These are phyloP conservation scores for Gallinago stenura DNA, from an alignment of 2,797 vertebrate genomes.

Conservation along the genomic window DNA sequence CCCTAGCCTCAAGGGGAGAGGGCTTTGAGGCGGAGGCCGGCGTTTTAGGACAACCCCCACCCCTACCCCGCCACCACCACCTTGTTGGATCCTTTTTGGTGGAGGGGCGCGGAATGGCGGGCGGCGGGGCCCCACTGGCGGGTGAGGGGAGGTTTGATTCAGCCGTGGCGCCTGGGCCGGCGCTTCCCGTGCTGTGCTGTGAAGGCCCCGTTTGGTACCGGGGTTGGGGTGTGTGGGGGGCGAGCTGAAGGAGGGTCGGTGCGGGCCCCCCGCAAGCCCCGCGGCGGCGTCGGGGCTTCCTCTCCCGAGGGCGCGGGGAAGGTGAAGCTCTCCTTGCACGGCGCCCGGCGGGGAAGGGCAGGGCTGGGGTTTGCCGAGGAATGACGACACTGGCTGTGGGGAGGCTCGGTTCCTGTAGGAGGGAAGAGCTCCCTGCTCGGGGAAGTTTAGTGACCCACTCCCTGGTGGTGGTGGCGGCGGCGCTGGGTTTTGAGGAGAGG, in stretches of 20 bases:
- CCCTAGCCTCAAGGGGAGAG: not conserved
- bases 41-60: not conserved
- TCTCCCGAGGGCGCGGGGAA: not conserved
- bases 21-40: not conserved
- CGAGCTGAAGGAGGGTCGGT: not conserved
- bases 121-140: not conserved
- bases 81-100: not conserved
- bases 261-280: not conserved
- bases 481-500: not conserved
- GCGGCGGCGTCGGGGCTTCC: not conserved
- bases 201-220: not conserved
- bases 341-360: constrained; percentile 12
- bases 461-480: not conserved
- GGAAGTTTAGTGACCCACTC: not conserved
- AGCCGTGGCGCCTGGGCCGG: too few relatives aligned
- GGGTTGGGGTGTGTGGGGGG: not conserved
- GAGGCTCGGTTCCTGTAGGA: not conserved
- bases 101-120: not conserved
- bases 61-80: too few relatives aligned
- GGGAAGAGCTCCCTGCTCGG: not conserved
- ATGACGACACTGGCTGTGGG: constrained; percentile 4
- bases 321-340: not conserved
- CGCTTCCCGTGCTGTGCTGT: not conserved
- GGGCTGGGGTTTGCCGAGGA: not conserved
- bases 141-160: too few relatives aligned